These are phyloP conservation scores for Isotomurus palustris DNA, from an alignment of 2,888 invertebrate species.

Conservation along the genomic window DNA sequence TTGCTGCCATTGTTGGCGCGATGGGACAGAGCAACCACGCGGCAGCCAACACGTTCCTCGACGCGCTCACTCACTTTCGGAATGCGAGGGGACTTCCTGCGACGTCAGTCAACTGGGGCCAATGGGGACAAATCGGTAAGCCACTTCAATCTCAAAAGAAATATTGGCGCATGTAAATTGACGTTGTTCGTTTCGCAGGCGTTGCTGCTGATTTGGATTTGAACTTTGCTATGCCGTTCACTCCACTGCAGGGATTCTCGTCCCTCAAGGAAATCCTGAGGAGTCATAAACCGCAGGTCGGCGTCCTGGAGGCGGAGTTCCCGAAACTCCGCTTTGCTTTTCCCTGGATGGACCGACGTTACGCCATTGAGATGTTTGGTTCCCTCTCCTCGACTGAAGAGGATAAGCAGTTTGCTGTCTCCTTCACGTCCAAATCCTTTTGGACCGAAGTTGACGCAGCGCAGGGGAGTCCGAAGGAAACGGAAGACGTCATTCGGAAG, in stretches of 20 bases:
- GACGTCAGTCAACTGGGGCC: slow-evolving; percentile 31
- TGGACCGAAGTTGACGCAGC: no score
- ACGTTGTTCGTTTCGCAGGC: no score
- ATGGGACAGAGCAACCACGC: slow-evolving; percentile 27
- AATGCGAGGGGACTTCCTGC: slow-evolving; percentile 21
- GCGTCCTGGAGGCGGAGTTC: slow-evolving; percentile 18
- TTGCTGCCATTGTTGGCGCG: slow-evolving; percentile 26
- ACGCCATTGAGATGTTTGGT: no score
- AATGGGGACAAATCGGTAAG: slow-evolving; percentile 29
- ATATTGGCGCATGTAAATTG: no score
- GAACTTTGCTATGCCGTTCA: slow-evolving; percentile 13
- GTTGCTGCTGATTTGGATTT: slow-evolving; percentile 18
- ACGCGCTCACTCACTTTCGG: slow-evolving; percentile 26
- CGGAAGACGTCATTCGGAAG: no score
- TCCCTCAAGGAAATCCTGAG: slow-evolving; percentile 15
- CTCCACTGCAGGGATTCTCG: slow-evolving; percentile 13
- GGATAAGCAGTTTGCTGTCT: no score
- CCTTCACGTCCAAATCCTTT: no score
- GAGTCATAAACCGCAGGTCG: slow-evolving; percentile 14
- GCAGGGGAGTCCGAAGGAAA: no score
- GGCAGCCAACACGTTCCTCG: slow-evolving; percentile 26
- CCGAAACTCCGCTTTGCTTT: no score
- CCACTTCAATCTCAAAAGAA: no score
- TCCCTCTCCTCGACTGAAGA: no score
- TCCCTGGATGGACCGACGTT: no score